Conservation (phyloP, 1,140 invertebrate genomes). For the Saxidomus purpurata region DNA sequence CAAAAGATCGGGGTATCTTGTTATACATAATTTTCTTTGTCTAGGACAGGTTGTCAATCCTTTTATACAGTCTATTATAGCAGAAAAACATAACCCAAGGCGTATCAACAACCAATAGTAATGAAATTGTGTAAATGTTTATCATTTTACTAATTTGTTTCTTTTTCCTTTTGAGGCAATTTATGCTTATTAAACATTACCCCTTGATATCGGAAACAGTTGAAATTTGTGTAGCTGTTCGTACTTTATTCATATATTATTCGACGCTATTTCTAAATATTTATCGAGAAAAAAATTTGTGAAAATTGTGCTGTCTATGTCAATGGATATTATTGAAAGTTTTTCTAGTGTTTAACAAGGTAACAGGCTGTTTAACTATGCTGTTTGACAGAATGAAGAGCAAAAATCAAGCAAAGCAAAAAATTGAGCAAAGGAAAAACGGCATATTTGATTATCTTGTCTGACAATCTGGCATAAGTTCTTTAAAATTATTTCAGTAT, state of each 20-base stretch:
- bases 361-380: neutral
- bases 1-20: neutral
- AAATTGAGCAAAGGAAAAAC: neutral
- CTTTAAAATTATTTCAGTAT: constrained; percentile 40
- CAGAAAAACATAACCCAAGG: constrained; percentile 23
- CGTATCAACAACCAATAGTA: constrained; percentile 17
- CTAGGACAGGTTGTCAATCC: neutral
- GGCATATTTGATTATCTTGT: constrained; percentile 17
- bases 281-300: neutral
- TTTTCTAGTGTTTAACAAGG: neutral
- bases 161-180: constrained; percentile 28
- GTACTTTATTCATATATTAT: neutral
- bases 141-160: constrained; percentile 40
- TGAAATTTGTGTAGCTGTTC: no score
- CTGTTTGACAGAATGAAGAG: neutral
- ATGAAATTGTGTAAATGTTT: constrained; percentile 38
- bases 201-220: neutral
- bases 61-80: constrained; percentile 16
- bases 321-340: neutral
- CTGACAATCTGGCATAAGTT: constrained; percentile 22
- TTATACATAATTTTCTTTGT: constrained; percentile 17
- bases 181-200: constrained; percentile 18
- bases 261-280: neutral
- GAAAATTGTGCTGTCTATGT: neutral
- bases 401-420: constrained; percentile 9